Base-by-base conservation (phyloP, 2,797 vertebrate genomes). In the Nothura maculosa region DNA sequence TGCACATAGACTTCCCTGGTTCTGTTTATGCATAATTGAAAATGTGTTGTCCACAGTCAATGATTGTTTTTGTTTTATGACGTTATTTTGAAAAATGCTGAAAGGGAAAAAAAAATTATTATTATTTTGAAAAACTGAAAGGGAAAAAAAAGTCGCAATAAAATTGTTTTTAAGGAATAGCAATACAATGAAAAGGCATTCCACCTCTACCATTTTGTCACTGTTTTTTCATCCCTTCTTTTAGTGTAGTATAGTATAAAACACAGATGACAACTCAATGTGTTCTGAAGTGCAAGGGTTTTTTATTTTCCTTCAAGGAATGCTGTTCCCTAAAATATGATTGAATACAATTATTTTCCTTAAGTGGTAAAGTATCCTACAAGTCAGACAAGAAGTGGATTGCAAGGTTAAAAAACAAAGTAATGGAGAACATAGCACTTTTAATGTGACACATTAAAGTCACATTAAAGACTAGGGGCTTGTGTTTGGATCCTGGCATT, bases 141-240 rank as follows among this genome's bases (percentile, higher is more conserved):
- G n/a, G n/a, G n/a, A 68, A 63, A 86, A 63, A 82, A 63, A 81
- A 87, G 64, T 82, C 91, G 36, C n/a, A 30, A 62, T 78, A 27
- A 3, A 32, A 57, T 9, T 47, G 28, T 45, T 34, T 67, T 61
- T 50, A 76, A 81, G 30, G 14, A 67, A 22, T 55, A 63, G 34
- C 73, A 96, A 92, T 95, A 96, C 92, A 91, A 73, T 47, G 28
- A 78, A 88, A 50, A 40, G 25, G 50, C 55, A 64, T 83, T 81
- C 55, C 34, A 47, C 2, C 1, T 58, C 18, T 55, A 4, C 60
- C 3, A 64, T 64, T 81, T 40, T 78, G 32, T 83, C 0, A 2
- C 50, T 84, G n/a, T 83, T 8, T 19, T 38, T 68, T 68, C 50
- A 2, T 16, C 30, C 10, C 42, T 70, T 63, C 24, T 21, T 81